These are phyloP conservation scores for Drosophila hawaiiensis DNA, from an alignment of 2,888 invertebrate species.

Conservation along the genomic window DNA sequence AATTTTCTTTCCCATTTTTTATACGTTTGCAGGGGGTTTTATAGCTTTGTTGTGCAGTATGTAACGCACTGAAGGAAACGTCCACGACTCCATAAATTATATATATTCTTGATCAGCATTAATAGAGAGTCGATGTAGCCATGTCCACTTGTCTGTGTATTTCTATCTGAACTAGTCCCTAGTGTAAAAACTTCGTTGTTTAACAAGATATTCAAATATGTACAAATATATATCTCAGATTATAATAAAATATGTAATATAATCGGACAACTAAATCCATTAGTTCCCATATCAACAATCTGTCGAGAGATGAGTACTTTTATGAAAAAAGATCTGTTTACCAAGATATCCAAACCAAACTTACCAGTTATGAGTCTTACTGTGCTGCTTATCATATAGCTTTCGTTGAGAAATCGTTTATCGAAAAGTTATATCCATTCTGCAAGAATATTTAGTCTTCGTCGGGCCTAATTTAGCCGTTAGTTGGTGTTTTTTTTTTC, in stretches of 20 bases:
- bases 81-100: not conserved
- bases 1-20: slow-evolving; percentile 49
- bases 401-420: not conserved
- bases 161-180: not conserved
- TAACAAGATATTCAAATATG: not conserved
- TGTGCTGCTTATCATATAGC: accelerated
- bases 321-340: not conserved
- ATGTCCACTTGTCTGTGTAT: slow-evolving; percentile 12
- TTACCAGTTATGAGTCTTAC: not conserved
- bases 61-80: not conserved
- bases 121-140: not conserved
- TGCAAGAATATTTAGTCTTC: not conserved
- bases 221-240: too few species aligned
- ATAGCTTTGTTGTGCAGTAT: not conserved
- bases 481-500: slow-evolving; percentile 3
- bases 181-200: not conserved
- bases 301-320: not conserved
- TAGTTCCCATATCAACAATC: not conserved
- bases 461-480: not conserved
- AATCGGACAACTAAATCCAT: not conserved
- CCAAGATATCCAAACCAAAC: not conserved
- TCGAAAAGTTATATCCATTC: not conserved
- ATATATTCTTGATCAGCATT: not conserved
- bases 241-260: not conserved
- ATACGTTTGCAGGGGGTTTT: not conserved